phyloP scores from a whole-genome alignment of 2,113 vertebrate species.

The Spilogale gracilis region DNA sequence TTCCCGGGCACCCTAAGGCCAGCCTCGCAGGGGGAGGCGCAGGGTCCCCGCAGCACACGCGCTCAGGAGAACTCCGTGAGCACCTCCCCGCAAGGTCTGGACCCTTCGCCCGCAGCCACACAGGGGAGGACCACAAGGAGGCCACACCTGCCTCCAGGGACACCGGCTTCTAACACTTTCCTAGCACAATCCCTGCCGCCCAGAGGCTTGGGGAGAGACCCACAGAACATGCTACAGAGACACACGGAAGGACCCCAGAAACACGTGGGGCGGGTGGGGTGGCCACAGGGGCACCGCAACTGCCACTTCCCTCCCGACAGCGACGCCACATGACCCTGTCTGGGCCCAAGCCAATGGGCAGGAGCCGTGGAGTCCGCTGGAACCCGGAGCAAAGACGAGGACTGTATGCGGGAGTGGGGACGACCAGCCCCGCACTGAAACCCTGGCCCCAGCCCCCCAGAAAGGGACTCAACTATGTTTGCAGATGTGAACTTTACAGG shows the following conservation, averaged over 20 bases:
- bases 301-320: neutral
- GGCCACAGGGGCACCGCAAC: accelerated
- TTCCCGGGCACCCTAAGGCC: neutral
- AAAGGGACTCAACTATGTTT: accelerated
- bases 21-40: accelerated
- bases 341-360: accelerated
- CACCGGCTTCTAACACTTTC: neutral
- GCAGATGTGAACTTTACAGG: neutral
- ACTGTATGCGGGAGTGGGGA: neutral
- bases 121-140: neutral
- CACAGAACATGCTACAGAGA: accelerated
- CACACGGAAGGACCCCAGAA: accelerated
- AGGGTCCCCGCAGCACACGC: neutral
- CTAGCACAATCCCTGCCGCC: neutral
- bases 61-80: neutral
- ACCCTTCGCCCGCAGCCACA: neutral
- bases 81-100: too few species aligned
- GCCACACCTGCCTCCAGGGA: neutral
- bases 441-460: neutral
- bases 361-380: neutral
- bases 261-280: accelerated
- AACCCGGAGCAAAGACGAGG: neutral
- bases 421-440: neutral
- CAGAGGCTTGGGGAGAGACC: accelerated
- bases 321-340: neutral